A percentile compares a stretch with the other conserved stretches of the same genome.
Conservation (phyloP, 2,113 vertebrate species). For the Tor tambroides region DNA sequence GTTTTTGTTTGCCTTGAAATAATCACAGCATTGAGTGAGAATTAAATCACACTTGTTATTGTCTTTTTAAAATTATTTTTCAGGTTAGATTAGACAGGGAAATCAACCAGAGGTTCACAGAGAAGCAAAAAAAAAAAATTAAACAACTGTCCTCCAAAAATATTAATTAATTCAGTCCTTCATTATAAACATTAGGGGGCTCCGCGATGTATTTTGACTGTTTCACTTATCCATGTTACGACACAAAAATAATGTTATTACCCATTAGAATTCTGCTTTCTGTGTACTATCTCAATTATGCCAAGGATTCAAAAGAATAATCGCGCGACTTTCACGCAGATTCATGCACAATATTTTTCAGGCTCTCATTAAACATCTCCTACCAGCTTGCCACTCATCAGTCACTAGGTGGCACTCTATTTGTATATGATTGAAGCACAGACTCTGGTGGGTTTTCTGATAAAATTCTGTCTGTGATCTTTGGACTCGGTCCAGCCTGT, state of each 20-base stretch:
- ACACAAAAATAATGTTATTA: not conserved
- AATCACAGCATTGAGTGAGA: not conserved
- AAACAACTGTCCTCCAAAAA: not conserved
- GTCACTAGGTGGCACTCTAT: constrained; percentile 45
- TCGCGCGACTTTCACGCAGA: not conserved
- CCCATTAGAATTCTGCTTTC: not conserved
- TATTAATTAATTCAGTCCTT: not conserved
- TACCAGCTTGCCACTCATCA: not conserved
- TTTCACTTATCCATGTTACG: not conserved
- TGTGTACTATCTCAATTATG: not conserved
- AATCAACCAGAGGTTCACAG: not conserved
- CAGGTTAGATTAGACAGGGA: not conserved
- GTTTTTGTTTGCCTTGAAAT: not conserved
- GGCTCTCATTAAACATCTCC: not conserved
- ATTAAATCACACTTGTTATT: not conserved
- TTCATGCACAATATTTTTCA: not conserved
- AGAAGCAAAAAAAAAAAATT: not conserved
- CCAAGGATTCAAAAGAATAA: not conserved
- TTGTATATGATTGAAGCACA: not conserved
- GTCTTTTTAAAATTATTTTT: not conserved
- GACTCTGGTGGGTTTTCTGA: not conserved
- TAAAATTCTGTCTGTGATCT: constrained; percentile 18
- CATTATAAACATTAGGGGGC: not conserved
- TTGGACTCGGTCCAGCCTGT: constrained; percentile 37
- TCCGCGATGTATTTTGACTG: not conserved